Evolutionary conservation across 2,113 vertebrate species (phyloP), one percentile per base, ranked within the genome.

Genomic region (Cynopterus brachyotis): DNA sequence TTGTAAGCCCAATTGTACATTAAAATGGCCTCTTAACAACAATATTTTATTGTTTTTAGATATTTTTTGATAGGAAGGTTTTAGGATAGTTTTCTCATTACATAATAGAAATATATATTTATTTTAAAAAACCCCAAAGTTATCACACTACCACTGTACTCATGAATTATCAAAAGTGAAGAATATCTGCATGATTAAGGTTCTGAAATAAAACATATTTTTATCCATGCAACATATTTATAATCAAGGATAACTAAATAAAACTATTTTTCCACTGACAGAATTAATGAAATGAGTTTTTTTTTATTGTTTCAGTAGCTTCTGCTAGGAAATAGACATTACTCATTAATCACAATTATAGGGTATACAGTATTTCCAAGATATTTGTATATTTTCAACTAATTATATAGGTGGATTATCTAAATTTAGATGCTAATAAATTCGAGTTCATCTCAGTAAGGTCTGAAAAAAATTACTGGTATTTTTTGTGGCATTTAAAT

Each of bases 191-290:
- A 45, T 75, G 10, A 59, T 72, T 93, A 76, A 80, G 9, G 11
- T 35, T 35, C 22, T 42, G n/a, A 91, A 96, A 50, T 80, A 22
- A 94, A 95, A 92, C 11, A 20, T 28, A 9, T 47, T 91, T 96
- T 83, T 83, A 91, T 73, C 15, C 3, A 35, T 32, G 13, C 6
- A 79, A 53, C 10, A 15, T 72, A 83, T 32, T 88, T 84, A 55
- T 72, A 76, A 73, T n/a, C 37, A 28, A 91, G 15, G 50, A 64
- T 19, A 78, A 59, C 4, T 67, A 73, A 83, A n/a, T 60, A 17
- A 88, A 87, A 35, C 13, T 81, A 32, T 35, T 72, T 4, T 93
- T 83, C 80, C 13, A 57, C 35, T 92, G 64, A 13, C 22, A 88
- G 16, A 94, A 76, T 76, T 86, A 81, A 55, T 47, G 9, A 66